phyloP scores from a whole-genome alignment of 1,140 invertebrate genomes.

The Gerris buenoi region DNA sequence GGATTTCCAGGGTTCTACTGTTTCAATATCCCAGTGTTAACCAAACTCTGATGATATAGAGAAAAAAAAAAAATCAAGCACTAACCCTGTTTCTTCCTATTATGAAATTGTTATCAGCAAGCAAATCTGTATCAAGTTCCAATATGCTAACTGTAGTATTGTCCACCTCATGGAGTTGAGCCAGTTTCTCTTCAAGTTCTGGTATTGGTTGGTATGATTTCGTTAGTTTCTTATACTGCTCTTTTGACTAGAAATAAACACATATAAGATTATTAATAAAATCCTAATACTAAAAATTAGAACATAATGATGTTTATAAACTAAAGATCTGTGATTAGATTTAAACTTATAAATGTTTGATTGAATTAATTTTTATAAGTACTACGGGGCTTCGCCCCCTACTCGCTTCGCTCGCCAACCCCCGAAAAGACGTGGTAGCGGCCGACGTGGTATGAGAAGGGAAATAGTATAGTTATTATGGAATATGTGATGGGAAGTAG shows the following conservation, averaged over 20 bases:
- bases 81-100: conserved; percentile 48
- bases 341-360: too few species aligned
- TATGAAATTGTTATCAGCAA: conserved; percentile 46
- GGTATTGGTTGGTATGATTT: conserved; percentile 46
- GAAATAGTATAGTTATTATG: too few species aligned
- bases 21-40: background rate
- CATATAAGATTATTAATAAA: conserved; percentile 2
- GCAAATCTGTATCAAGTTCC: conserved; percentile 46
- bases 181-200: conserved; percentile 45
- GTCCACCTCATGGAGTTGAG: conserved; percentile 52
- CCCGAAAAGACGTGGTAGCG: too few species aligned
- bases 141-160: conserved; percentile 58
- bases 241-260: conserved; percentile 37
- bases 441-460: too few species aligned
- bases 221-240: conserved; percentile 45
- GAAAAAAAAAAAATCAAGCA: background rate
- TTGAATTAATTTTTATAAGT: too few species aligned
- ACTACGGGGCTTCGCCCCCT: too few species aligned
- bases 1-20: too few species aligned
- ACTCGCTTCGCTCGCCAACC: too few species aligned
- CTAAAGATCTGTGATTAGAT: too few species aligned
- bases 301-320: too few species aligned
- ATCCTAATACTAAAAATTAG: too few species aligned
- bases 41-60: background rate
- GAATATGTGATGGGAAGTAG: too few species aligned